Percentiles rank a stretch among this genome's conserved stretches.
Conservation (phyloP, 2,797 vertebrate species). For the Onychomys arenicola region DNA sequence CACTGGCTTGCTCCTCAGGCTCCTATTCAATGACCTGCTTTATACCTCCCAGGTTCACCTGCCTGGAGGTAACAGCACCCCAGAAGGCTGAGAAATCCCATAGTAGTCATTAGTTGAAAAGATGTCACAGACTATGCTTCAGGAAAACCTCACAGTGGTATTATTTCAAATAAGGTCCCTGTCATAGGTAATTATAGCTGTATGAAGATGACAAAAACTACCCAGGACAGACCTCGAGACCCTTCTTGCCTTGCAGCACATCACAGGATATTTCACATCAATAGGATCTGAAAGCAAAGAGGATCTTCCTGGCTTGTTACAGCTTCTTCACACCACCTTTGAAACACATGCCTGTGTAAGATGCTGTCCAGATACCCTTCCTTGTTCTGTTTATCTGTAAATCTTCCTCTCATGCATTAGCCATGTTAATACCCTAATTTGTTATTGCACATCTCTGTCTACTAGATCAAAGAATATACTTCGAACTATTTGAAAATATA, state of each 20-base stretch:
- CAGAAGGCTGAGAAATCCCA: background rate
- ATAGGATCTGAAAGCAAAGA: background rate
- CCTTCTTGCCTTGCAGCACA: background rate
- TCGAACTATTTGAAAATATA: background rate
- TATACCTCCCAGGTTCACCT: background rate
- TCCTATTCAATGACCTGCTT: too few species aligned
- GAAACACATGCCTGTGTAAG: background rate
- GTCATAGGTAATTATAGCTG: background rate
- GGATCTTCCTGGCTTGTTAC: fast-evolving
- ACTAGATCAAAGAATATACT: background rate
- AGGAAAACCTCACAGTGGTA: too few species aligned
- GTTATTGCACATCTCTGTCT: background rate
- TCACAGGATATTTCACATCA: background rate
- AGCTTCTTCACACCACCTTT: background rate
- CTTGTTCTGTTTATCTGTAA: background rate
- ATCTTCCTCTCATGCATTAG: background rate
- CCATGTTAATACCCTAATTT: background rate
- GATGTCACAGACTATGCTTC: background rate
- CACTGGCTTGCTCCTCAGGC: too few species aligned
- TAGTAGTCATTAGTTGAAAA: background rate
- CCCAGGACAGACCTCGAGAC: background rate
- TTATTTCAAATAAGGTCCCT: background rate
- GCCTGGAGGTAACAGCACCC: too few species aligned
- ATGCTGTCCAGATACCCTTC: background rate
- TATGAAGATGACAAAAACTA: background rate